Evolutionary conservation across 2,113 vertebrate genomes (phyloP).

Genomic region (Antechinus stuartii): DNA sequence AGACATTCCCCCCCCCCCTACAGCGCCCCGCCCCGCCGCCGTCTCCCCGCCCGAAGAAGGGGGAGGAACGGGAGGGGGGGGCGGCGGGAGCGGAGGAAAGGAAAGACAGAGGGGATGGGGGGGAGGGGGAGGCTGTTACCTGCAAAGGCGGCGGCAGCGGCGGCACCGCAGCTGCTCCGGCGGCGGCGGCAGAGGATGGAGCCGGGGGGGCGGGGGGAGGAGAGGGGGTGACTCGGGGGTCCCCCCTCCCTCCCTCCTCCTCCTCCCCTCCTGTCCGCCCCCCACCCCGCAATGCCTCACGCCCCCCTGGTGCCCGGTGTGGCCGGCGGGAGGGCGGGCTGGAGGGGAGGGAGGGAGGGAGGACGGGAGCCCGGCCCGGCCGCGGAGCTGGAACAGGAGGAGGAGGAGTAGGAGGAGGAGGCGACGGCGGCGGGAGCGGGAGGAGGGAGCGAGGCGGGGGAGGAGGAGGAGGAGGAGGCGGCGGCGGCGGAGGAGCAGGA

Average conservation of each 20-base stretch:
- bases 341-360: conserved; percentile 68
- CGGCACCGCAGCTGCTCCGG: conserved; percentile 34
- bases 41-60: background rate
- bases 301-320: conserved; percentile 64
- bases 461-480: background rate
- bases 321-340: conserved; percentile 70
- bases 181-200: conserved; percentile 75
- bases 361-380: conserved; percentile 72
- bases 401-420: conserved; percentile 43
- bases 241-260: conserved; percentile 75
- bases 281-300: conserved; percentile 73
- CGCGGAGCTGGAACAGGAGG: conserved; percentile 72
- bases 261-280: conserved; percentile 78
- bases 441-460: background rate
- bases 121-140: conserved; percentile 76
- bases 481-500: conserved; percentile 28
- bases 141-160: conserved; percentile 75
- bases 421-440: conserved; percentile 32
- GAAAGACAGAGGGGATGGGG: conserved; percentile 13
- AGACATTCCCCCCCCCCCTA: conserved; percentile 52
- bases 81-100: background rate
- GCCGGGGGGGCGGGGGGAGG: conserved; percentile 76
- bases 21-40: conserved; percentile 22
- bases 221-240: conserved; percentile 77
- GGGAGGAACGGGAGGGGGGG: background rate